A percentile compares a stretch with the other conserved stretches of the same genome.
Conservation (phyloP, 2,113 vertebrate species). For the Chiloscyllium plagiosum region DNA sequence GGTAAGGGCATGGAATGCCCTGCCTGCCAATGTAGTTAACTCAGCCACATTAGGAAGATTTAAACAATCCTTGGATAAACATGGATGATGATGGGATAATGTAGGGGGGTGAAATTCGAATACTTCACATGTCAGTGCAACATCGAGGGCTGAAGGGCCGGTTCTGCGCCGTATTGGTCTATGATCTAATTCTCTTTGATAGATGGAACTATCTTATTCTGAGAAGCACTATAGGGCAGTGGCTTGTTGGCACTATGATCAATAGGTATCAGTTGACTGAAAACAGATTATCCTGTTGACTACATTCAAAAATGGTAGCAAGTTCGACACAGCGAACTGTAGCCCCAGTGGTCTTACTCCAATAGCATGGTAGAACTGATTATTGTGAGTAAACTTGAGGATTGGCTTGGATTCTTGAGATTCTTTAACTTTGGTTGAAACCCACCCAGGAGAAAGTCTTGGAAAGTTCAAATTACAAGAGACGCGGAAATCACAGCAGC, state of each 20-base stretch:
- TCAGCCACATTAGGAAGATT: too few relatives aligned
- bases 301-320: background rate
- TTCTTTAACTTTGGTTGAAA: background rate
- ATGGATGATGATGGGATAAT: too few relatives aligned
- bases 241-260: background rate
- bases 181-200: background rate
- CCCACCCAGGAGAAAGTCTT: background rate
- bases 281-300: background rate
- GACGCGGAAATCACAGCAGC: background rate
- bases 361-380: background rate
- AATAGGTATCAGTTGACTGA: background rate
- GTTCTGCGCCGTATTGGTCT: too few relatives aligned
- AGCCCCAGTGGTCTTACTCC: background rate
- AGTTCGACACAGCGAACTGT: background rate
- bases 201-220: background rate
- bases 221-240: background rate
- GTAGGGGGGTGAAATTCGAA: too few relatives aligned
- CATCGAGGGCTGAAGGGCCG: too few relatives aligned
- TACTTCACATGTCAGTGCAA: too few relatives aligned
- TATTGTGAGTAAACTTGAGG: background rate
- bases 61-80: too few relatives aligned
- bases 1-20: too few relatives aligned
- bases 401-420: background rate
- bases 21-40: too few relatives aligned
- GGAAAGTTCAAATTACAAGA: background rate